Base-by-base conservation (phyloP, 2,888 invertebrate genomes). In the Drosophila anomalata region DNA sequence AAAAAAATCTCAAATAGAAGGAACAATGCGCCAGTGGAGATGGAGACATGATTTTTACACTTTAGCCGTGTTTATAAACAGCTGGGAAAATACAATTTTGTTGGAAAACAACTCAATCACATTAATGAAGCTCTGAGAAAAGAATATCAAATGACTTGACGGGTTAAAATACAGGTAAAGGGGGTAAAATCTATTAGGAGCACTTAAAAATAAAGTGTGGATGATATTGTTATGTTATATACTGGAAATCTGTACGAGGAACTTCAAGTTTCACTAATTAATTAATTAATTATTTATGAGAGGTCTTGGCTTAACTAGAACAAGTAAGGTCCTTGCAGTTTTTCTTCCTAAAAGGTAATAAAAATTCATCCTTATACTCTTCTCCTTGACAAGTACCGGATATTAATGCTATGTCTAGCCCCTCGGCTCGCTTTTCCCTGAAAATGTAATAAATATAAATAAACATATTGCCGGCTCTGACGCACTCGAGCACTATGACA, bases 11-110 rank as follows among this genome's bases (percentile, higher is more conserved):
- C 2, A 39, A 24, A 12, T 51, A 60, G 57, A 60, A 65, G 62
- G 58, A 68, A 65, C 47, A 59, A 68, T 59, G 26, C 58, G 22
- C 12, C 50, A 47, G 56, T 42, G 41, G 41, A 68, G 76, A 74
- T 62, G 65, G 39, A 77, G 53, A 73, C 77, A 69, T 62, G 75
- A 62, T 50, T 54, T 70, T 73, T 70, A 59, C 82, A 81, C 82
- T 73, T 72, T 56, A 39, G 31, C 53, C 17, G 24, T 69, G 67
- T 77, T 75, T 77, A 22, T 63, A 70, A 77, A 58, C 75, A 54
- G 52, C 62, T 61, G 75, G 31, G 47, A 39, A 67, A 65, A 58
- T 7, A 72, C 55, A 56, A 51, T 42, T 42, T 53, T 42, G 41
- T 42, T 31, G 42, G 50, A 57, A 72, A 63, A 60, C 53, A 71